These are phyloP conservation scores for Thalassarche chlororhynchos DNA, from an alignment of 2,113 vertebrate genomes.

Conservation along the genomic window DNA sequence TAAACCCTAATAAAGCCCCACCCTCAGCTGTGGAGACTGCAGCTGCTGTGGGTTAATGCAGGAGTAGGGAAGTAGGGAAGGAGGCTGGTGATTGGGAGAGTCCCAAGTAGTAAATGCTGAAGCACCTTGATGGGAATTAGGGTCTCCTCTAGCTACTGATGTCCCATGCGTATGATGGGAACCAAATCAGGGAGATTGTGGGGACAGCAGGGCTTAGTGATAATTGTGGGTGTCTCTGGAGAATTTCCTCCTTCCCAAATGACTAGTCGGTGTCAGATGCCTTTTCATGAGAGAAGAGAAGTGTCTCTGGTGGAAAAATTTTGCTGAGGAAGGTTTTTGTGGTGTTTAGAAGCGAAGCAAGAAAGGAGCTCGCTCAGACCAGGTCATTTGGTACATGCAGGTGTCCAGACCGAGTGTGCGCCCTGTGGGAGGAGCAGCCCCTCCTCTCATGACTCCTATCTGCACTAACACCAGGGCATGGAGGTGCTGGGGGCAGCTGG, in stretches of 20 bases:
- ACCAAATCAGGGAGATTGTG: neutral
- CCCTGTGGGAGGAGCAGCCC: neutral
- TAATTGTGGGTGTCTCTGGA: neutral
- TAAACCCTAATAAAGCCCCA: neutral
- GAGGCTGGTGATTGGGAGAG: neutral
- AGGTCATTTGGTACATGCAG: neutral
- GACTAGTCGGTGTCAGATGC: neutral
- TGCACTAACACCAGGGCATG: fast-evolving
- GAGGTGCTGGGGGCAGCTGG: neutral
- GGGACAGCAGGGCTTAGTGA: neutral
- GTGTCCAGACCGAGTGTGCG: fast-evolving
- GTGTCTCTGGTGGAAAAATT: neutral
- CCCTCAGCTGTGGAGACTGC: neutral
- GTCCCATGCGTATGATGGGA: neutral
- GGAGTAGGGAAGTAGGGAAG: neutral
- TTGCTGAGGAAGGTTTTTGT: neutral
- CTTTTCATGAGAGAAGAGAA: neutral
- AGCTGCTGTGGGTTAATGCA: neutral
- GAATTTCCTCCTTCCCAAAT: neutral
- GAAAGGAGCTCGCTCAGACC: neutral
- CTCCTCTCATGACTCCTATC: neutral
- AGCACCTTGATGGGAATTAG: neutral
- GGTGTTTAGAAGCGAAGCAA: neutral
- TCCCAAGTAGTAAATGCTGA: neutral
- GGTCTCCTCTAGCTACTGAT: neutral